phyloP scores from a whole-genome alignment of 2,888 invertebrate species.

The Eupithecia inturbata region DNA sequence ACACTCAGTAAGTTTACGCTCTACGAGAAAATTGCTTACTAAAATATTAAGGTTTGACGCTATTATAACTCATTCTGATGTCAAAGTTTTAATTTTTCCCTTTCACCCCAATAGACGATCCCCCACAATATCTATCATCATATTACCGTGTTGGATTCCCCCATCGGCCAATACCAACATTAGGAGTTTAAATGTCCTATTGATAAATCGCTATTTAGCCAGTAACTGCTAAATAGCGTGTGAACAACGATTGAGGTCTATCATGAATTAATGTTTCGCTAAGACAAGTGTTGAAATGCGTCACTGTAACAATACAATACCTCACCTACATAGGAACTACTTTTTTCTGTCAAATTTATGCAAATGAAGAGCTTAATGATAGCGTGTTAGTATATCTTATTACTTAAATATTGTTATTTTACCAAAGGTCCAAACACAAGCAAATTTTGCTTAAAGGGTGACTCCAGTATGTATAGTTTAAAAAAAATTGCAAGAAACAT shows the following conservation, averaged over 20 bases:
- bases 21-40: too few species aligned
- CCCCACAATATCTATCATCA: constrained; percentile 44
- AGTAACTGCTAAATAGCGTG: constrained; percentile 83
- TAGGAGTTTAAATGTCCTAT: constrained; percentile 80
- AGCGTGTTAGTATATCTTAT: too few species aligned
- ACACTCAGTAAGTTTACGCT: too few species aligned
- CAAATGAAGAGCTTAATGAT: too few species aligned
- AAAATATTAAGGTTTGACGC: too few species aligned
- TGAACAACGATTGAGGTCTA: constrained; percentile 61
- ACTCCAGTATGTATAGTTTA: too few species aligned
- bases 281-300: constrained; percentile 9
- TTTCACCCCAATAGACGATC: not conserved
- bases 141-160: constrained; percentile 41
- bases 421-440: too few species aligned
- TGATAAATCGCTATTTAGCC: constrained; percentile 73
- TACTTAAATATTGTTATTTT: too few species aligned
- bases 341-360: not conserved
- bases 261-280: constrained; percentile 37
- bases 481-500: too few species aligned
- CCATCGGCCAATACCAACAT: constrained; percentile 64
- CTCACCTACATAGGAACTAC: not conserved
- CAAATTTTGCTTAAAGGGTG: too few species aligned
- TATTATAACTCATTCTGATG: not conserved
- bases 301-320: not conserved
- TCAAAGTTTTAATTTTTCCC: constrained; percentile 4